A percentile compares a stretch with the other conserved stretches of the same genome.
Conservation (phyloP, 2,113 vertebrate species). For the Coryphaenoides rupestris region DNA sequence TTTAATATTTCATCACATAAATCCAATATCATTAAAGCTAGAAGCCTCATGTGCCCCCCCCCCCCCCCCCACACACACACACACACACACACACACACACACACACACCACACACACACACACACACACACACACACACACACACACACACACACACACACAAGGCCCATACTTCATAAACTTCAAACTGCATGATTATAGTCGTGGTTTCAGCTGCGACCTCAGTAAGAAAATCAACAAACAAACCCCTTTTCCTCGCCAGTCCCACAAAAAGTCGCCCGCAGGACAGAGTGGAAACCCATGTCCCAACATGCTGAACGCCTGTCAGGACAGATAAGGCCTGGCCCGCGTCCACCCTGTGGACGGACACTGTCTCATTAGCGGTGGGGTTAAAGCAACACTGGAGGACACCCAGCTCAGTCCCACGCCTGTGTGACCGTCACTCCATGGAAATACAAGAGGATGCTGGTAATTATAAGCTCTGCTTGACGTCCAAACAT, state of each 20-base stretch:
- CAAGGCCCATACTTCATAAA: too few species aligned
- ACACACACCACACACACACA: too few species aligned
- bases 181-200: too few species aligned
- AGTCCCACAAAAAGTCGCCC: constrained; percentile 5
- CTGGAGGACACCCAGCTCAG: constrained; percentile 10
- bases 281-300: constrained; percentile 34
- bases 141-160: too few species aligned
- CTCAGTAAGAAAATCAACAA: background rate
- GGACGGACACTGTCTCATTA: constrained; percentile 27
- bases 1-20: background rate
- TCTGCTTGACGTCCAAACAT: constrained; percentile 56
- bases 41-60: background rate
- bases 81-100: too few species aligned
- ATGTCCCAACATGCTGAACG: constrained; percentile 23
- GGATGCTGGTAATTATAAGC: constrained; percentile 42
- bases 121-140: too few species aligned
- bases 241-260: background rate
- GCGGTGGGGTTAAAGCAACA: constrained; percentile 22
- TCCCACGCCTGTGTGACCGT: constrained; percentile 9
- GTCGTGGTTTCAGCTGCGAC: too few species aligned
- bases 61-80: background rate
- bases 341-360: constrained; percentile 14
- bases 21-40: background rate
- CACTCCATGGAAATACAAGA: constrained; percentile 10
- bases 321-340: constrained; percentile 36